Conservation (phyloP, 2,888 invertebrate genomes). For the Eumacrocentrus americanus region DNA sequence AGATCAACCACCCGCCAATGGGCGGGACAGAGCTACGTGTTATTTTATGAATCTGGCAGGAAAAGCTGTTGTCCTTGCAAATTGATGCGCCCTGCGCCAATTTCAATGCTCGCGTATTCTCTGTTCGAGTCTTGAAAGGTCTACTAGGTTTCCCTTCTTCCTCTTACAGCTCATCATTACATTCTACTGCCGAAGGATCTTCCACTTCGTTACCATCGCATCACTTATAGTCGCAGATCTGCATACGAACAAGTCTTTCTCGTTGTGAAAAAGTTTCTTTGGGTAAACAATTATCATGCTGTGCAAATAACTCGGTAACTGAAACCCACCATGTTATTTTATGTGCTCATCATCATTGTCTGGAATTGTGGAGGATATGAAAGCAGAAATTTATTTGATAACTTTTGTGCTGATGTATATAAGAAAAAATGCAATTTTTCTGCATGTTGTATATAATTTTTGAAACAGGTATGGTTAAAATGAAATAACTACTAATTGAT, state of each 20-base stretch:
- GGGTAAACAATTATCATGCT: constrained; percentile 50
- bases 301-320: constrained; percentile 49
- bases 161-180: not conserved
- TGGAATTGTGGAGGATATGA: not conserved
- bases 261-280: constrained; percentile 18
- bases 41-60: constrained; percentile 20
- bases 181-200: too few relatives aligned
- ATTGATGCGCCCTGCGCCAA: constrained; percentile 28
- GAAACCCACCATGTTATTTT: constrained; percentile 34
- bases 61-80: constrained; percentile 33
- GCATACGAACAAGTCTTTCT: constrained; percentile 6
- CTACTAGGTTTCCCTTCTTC: not conserved
- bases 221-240: constrained; percentile 2
- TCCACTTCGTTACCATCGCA: too few relatives aligned
- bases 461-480: constrained; percentile 20
- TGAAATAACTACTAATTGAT: too few relatives aligned
- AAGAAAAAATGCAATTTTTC: constrained; percentile 15
- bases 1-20: not conserved
- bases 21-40: constrained; percentile 25
- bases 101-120: constrained; percentile 18
- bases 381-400: not conserved
- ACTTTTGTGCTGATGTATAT: not conserved
- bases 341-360: constrained; percentile 30
- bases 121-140: not conserved
- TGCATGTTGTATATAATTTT: constrained; percentile 10